Conservation (phyloP, 1,140 invertebrate species). For the Tetragnatha versicolor region DNA sequence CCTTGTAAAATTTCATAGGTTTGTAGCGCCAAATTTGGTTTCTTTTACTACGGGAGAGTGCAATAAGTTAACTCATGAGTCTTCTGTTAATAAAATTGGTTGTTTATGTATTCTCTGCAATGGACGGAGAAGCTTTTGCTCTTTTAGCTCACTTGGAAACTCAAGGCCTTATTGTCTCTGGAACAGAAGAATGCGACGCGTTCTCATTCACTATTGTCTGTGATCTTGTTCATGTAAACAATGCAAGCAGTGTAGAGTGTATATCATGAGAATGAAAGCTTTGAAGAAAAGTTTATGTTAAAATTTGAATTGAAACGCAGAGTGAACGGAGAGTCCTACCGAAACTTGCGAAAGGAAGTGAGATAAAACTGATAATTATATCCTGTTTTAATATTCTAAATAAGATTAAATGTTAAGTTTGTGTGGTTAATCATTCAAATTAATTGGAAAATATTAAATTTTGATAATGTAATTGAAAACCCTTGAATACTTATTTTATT, state of each 20-base stretch:
- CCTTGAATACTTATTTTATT: too few relatives aligned
- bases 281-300: not conserved
- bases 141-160: constrained; percentile 53
- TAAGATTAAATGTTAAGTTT: too few relatives aligned
- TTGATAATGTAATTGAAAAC: too few relatives aligned
- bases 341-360: not conserved
- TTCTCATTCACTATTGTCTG: constrained; percentile 50
- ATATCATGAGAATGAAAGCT: constrained; percentile 1
- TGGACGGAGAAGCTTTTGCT: constrained; percentile 1
- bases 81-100: too few relatives aligned
- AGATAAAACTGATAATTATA: too few relatives aligned
- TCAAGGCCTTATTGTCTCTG: constrained; percentile 56
- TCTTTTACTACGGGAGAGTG: too few relatives aligned
- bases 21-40: too few relatives aligned
- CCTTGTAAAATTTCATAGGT: too few relatives aligned
- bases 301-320: not conserved
- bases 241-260: constrained; percentile 43
- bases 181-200: constrained; percentile 37
- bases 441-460: too few relatives aligned
- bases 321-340: not conserved
- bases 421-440: too few relatives aligned
- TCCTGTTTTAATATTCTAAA: too few relatives aligned
- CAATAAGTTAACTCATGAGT: too few relatives aligned
- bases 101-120: not conserved
- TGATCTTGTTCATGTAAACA: constrained; percentile 50